phyloP scores from a whole-genome alignment of 1,140 invertebrate genomes.

The Hormaphis cornu region DNA sequence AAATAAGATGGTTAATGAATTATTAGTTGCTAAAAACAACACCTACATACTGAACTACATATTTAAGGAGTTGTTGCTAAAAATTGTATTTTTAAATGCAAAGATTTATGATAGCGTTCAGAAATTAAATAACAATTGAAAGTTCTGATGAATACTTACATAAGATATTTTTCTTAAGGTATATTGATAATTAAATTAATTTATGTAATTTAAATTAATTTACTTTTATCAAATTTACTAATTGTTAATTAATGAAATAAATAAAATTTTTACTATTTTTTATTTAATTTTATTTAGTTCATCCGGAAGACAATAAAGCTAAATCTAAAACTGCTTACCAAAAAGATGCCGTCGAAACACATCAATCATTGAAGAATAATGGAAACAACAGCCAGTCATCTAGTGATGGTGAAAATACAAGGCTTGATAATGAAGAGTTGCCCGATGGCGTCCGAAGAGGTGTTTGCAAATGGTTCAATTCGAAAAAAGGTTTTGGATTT shows the following conservation, averaged over 20 bases:
- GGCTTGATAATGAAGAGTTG: constrained; percentile 35
- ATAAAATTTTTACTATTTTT: neutral
- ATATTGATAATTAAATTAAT: too few species aligned
- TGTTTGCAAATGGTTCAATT: constrained; percentile 88
- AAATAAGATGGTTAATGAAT: too few species aligned
- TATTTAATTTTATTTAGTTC: neutral
- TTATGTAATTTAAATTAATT: too few species aligned
- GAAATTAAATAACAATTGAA: too few species aligned
- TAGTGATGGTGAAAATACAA: constrained; percentile 29
- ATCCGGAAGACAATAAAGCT: neutral
- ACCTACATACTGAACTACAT: too few species aligned
- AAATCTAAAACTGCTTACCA: neutral
- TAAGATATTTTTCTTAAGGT: too few species aligned
- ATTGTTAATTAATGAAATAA: neutral
- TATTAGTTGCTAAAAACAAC: too few species aligned
- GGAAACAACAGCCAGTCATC: constrained; percentile 32
- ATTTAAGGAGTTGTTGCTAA: too few species aligned
- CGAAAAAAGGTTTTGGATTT: constrained; percentile 86
- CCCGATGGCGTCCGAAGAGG: constrained; percentile 49
- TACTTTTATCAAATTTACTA: too few species aligned
- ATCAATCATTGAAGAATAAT: neutral
- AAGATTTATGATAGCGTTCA: too few species aligned
- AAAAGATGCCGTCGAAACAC: neutral
- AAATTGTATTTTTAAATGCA: too few species aligned
- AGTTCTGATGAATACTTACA: too few species aligned